These are phyloP conservation scores for Catajapyx aquilonaris DNA, from an alignment of 1,140 invertebrate genomes.

Conservation along the genomic window DNA sequence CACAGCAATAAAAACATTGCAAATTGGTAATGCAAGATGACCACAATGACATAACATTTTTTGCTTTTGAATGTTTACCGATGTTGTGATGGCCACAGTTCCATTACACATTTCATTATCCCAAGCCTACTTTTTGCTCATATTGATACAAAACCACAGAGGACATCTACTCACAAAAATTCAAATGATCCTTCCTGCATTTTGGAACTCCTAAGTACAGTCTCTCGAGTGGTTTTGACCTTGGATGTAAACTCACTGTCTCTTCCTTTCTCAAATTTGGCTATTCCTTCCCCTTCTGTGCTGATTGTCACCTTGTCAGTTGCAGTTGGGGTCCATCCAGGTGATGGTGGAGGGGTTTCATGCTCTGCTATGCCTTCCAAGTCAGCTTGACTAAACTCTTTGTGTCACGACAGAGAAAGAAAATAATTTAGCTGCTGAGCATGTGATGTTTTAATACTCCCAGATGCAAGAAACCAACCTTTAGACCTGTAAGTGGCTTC, in stretches of 20 bases:
- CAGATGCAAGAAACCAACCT: slow-evolving; percentile 31
- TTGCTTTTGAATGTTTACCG: too few relatives aligned
- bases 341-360: slow-evolving; percentile 11
- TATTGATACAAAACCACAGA: neutral
- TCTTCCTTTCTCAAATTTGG: neutral
- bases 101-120: too few relatives aligned
- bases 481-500: slow-evolving; percentile 41
- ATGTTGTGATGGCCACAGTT: too few relatives aligned
- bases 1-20: too few relatives aligned
- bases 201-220: neutral
- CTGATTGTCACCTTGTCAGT: slow-evolving; percentile 6
- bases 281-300: slow-evolving; percentile 1
- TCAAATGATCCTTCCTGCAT: neutral
- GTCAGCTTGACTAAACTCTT: slow-evolving; percentile 5
- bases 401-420: too few relatives aligned
- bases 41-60: too few relatives aligned
- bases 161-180: neutral
- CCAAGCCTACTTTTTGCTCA: too few relatives aligned
- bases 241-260: too few relatives aligned
- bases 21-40: too few relatives aligned
- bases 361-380: slow-evolving; percentile 13
- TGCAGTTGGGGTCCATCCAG: slow-evolving; percentile 6
- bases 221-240: too few relatives aligned
- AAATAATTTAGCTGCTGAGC: too few relatives aligned
- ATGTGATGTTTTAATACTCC: too few relatives aligned